These are phyloP conservation scores for Colistium nudipinnis DNA, from an alignment of 2,113 vertebrate genomes.

Conservation along the genomic window DNA sequence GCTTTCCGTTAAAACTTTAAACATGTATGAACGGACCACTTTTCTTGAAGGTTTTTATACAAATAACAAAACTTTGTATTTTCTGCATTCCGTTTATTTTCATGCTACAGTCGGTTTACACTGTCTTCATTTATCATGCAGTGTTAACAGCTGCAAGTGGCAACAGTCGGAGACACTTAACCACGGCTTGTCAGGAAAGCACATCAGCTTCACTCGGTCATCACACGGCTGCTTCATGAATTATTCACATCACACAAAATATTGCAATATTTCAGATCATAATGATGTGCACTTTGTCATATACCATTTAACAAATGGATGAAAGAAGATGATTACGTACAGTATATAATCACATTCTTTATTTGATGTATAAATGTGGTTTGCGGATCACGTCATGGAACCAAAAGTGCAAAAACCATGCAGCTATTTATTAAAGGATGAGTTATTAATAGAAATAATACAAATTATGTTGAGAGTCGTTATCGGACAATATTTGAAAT, in stretches of 20 bases:
- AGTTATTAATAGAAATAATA: too few relatives aligned
- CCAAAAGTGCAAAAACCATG: neutral
- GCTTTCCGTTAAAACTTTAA: too few relatives aligned
- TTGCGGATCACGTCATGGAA: neutral
- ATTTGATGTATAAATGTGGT: conserved; percentile 4
- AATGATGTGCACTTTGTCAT: neutral
- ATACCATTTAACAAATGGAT: too few relatives aligned
- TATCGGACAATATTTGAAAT: too few relatives aligned
- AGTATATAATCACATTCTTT: neutral
- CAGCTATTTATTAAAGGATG: too few relatives aligned
- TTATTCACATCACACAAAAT: conserved; percentile 25
- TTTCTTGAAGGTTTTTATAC: neutral
- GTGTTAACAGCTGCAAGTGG: neutral
- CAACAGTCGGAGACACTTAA: conserved; percentile 18
- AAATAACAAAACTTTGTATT: neutral
- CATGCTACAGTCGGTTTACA: neutral
- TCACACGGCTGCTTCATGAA: conserved; percentile 8
- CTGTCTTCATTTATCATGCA: neutral
- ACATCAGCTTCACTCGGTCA: conserved; percentile 22
- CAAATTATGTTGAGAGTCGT: too few relatives aligned
- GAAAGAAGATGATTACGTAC: too few relatives aligned
- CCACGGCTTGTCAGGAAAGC: conserved; percentile 11
- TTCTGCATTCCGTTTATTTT: neutral
- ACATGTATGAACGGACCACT: too few relatives aligned
- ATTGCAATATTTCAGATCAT: neutral